These are phyloP conservation scores for Galemys pyrenaicus DNA, from an alignment of 2,113 vertebrate species.

Conservation along the genomic window DNA sequence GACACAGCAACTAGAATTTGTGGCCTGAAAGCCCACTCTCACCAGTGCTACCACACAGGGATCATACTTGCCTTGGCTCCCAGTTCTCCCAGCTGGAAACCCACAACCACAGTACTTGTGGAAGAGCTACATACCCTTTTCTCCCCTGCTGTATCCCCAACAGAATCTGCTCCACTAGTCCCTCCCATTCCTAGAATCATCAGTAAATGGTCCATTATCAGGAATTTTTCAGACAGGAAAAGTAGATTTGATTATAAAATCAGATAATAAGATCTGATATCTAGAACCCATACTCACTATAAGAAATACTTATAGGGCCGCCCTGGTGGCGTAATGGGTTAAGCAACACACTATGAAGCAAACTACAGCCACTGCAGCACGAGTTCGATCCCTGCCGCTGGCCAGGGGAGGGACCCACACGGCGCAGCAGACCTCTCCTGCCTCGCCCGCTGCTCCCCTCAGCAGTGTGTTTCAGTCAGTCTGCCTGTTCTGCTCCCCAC, in stretches of 20 bases:
- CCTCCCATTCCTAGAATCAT: background rate
- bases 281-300: background rate
- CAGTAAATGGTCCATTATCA: background rate
- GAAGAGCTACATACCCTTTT: background rate
- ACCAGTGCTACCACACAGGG: background rate
- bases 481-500: no score
- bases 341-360: no score
- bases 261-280: background rate
- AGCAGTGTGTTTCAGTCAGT: no score
- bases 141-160: background rate
- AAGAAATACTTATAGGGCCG: background rate
- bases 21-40: background rate
- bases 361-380: no score
- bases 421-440: no score
- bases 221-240: background rate
- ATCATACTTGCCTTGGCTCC: background rate
- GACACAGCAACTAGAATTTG: background rate
- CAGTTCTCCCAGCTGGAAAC: background rate
- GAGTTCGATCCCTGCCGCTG: no score
- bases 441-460: no score
- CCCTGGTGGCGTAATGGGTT: no score
- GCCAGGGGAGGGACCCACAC: no score
- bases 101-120: background rate
- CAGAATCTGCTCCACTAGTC: background rate
- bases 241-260: background rate